phyloP scores from a whole-genome alignment of 2,888 invertebrate species.

The Phorcus lineatus region DNA sequence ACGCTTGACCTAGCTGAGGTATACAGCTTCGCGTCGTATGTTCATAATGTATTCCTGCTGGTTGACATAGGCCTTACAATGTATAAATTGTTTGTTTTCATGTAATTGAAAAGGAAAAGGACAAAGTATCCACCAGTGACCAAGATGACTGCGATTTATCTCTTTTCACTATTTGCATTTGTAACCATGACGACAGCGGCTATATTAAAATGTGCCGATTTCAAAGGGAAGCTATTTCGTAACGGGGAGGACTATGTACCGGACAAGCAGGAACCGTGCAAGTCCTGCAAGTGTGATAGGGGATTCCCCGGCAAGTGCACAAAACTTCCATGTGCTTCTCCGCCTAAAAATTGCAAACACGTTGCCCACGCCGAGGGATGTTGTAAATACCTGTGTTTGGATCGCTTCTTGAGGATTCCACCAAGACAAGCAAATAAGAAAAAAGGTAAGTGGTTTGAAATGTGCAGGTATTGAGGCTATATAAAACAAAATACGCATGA shows the following conservation, averaged over 20 bases:
- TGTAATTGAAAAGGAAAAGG: too few species aligned
- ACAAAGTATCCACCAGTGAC: too few species aligned
- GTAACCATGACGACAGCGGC: background rate
- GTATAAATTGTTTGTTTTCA: too few species aligned
- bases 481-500: too few species aligned
- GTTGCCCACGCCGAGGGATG: background rate
- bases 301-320: background rate
- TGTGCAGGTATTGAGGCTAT: too few species aligned
- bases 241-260: slow-evolving; percentile 12
- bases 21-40: too few species aligned
- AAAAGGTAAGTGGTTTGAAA: background rate
- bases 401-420: background rate
- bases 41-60: too few species aligned
- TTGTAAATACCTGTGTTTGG: slow-evolving; percentile 12
- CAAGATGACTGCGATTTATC: too few species aligned
- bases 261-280: background rate
- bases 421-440: background rate
- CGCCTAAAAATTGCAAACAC: background rate
- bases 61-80: too few species aligned
- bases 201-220: background rate
- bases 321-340: background rate
- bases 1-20: too few species aligned
- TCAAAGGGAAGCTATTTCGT: background rate
- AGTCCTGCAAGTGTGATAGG: background rate
- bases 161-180: background rate